Base-by-base conservation (phyloP, 2,797 vertebrate species). In the Enteromius viviparus region DNA sequence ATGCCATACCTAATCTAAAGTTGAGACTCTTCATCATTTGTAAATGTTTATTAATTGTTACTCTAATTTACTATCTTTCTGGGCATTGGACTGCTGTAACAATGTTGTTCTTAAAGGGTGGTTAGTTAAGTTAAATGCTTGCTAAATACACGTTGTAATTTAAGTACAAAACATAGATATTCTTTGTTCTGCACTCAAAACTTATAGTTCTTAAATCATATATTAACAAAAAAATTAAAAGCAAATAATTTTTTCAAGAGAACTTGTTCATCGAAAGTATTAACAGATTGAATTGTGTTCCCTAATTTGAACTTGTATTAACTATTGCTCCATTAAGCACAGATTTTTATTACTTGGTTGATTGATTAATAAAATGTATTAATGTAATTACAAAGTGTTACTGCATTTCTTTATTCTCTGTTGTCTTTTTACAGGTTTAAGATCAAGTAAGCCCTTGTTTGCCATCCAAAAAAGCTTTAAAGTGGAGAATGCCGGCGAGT, bases 401-500 rank as follows among this genome's bases (percentile, higher is more conserved):
- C 60, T 1, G 11, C 49, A n/a, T 76, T 12, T 65, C 9, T 64
- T 29, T 6, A 8, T 80, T 70, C 9, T 69, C 4, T 8, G 8
- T 19, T 14, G 34, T 85, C 21, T 86, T 19, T 76, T 84, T 68
- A 19, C 88, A 98, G 98, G 97, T 85, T 87, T 97, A 81, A 97
- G 97, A 91, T 95, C 94, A 92, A 96, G 94, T 93, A 98, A 97
- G 92, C 97, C 98, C 9, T 95, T 97, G 76, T 95, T 99, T 60
- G 97, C 97, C 76, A 96, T 99, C 89, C 96, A 95, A 26, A 99
- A 98, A 93, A 98, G 94, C 91, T 99, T 99, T 91, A 98, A 97
- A 93, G 97, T 99, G 88, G 98, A 99, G 91, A 99, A 99, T 66
- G 94, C 97, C 0, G 98, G 98, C 14, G 96, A 97, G 90, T 95